Base-by-base conservation (phyloP, 2,888 invertebrate genomes). In the Prosapia bicincta region DNA sequence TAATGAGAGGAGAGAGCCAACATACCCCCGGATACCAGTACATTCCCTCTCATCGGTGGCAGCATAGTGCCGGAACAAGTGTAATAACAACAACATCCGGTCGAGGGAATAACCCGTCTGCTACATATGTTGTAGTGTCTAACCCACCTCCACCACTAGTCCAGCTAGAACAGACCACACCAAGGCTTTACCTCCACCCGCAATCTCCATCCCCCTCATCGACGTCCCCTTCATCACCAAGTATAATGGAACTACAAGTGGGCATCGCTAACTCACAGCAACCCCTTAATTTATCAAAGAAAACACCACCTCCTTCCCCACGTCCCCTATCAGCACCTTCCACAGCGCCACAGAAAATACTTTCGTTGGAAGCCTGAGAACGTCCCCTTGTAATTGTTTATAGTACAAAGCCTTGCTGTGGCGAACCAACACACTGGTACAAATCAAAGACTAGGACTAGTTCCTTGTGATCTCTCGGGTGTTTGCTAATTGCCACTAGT, bases 211-310 rank as follows among this genome's bases (percentile, higher is more conserved):
- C 84, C 83, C 85, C 85, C 79, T 84, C 83, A 72, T 82, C 83
- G 30, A 83, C 86, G 67, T 83, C 85, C 15, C 72, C 84, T 20
- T 84, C 86, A 73, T 85, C 87, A 80, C 85, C 85, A 43, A 87
- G 90, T 85, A 86, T 91, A 83, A 86, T 91, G 83, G 93, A 94
- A 84, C 88, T 95, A 81, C 94, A 94, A 85, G 93, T 94, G 81
- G 93, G 93, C 83, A 93, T 93, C 81, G 93, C 93, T 82, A 92
- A 92, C 83, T 90, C 92, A 23, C 91, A 91, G 81, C 93, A 93
- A 84, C 96, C 96, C 74, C 87, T 96, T 81, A 96, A 96, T 88
- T 89, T 96, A 82, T 96, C 95, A 85, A 96, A 95, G 85, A 93
- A 93, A 84, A 91, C 92, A 79, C 92, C 92, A 81, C 90, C 91